Evolutionary conservation across 1,140 invertebrate species (phyloP).

Genomic region (Drosophila littoralis): DNA sequence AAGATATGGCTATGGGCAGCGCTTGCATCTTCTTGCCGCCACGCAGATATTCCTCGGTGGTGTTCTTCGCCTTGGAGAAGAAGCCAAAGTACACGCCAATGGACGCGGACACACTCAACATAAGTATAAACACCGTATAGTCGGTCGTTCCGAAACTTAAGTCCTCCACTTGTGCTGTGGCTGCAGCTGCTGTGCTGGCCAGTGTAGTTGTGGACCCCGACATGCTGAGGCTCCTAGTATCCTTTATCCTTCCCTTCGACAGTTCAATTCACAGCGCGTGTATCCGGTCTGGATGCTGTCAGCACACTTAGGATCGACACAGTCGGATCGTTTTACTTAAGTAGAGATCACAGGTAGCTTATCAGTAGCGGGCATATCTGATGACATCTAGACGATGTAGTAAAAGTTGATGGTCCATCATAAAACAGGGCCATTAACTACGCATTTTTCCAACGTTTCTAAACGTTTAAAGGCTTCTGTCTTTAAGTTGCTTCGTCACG

Average conservation of each 20-base stretch:
- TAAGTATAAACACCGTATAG: constrained; percentile 86
- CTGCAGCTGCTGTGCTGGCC: constrained; percentile 38
- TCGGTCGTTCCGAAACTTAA: constrained; percentile 85
- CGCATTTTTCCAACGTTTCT: not conserved
- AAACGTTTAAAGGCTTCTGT: not conserved
- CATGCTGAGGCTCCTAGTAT: constrained; percentile 25
- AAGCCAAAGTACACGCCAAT: constrained; percentile 90
- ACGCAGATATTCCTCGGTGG: constrained; percentile 86
- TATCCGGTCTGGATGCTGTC: constrained; percentile 41
- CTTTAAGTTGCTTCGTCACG: not conserved
- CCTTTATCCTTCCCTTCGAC: not conserved
- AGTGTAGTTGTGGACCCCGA: constrained; percentile 15
- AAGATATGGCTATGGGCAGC: constrained; percentile 88
- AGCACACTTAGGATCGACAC: constrained; percentile 29
- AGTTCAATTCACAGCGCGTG: not conserved
- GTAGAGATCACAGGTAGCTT: constrained; percentile 19
- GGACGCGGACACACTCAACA: constrained; percentile 87
- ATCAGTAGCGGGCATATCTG: constrained; percentile 26
- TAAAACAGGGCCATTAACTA: constrained; percentile 3
- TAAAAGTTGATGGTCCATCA: constrained; percentile 10
- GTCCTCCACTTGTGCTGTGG: constrained; percentile 23
- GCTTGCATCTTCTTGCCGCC: constrained; percentile 87
- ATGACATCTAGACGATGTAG: constrained; percentile 13
- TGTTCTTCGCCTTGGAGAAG: constrained; percentile 76
- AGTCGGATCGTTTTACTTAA: constrained; percentile 17